These are phyloP conservation scores for Brachionus rubens DNA, from an alignment of 1,140 invertebrate genomes.

Conservation along the genomic window DNA sequence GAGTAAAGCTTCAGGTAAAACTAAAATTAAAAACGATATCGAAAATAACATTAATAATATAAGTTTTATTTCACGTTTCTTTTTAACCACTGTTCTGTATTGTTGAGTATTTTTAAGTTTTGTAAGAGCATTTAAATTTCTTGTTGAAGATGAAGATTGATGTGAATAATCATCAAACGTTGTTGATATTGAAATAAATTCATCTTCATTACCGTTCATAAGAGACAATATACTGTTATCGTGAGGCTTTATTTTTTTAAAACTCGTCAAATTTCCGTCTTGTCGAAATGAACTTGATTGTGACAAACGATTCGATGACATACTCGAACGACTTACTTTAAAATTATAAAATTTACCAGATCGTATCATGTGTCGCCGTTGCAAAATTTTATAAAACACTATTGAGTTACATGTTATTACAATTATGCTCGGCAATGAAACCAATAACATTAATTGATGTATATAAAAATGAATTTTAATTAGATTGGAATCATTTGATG, in stretches of 20 bases:
- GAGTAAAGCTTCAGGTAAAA: conserved; percentile 17
- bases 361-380: neutral
- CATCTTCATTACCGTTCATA: neutral
- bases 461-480: conserved; percentile 33
- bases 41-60: conserved; percentile 33
- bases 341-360: conserved; percentile 7
- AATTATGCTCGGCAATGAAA: conserved; percentile 10
- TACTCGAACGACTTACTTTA: neutral
- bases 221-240: conserved; percentile 7
- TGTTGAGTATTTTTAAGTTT: conserved; percentile 5
- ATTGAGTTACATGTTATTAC: conserved; percentile 8
- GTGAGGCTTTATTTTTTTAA: neutral
- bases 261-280: neutral
- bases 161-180: conserved; percentile 7
- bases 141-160: conserved; percentile 7
- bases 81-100: conserved; percentile 20
- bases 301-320: neutral
- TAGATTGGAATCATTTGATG: conserved; percentile 7
- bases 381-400: conserved; percentile 25
- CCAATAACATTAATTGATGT: conserved; percentile 33
- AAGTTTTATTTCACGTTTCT: conserved; percentile 23
- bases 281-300: neutral
- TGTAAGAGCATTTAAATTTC: neutral
- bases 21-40: conserved; percentile 7
- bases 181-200: conserved; percentile 24